phyloP scores from a whole-genome alignment of 2,888 invertebrate genomes.

The Papilio demoleus region DNA sequence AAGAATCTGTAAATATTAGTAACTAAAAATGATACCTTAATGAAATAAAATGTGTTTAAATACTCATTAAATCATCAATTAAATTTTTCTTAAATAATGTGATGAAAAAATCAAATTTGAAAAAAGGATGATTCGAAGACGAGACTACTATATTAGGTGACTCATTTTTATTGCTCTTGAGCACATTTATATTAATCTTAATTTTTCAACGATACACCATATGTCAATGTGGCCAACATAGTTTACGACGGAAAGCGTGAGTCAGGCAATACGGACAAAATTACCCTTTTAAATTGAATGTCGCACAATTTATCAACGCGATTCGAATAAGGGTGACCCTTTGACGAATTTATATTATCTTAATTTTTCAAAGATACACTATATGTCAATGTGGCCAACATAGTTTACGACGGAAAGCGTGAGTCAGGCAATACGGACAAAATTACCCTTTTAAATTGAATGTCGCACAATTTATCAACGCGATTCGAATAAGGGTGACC shows the following conservation, averaged over 20 bases:
- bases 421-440: constrained; percentile 76
- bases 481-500: constrained; percentile 21
- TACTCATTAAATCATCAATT: no score
- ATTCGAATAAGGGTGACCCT: constrained; percentile 22
- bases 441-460: constrained; percentile 38
- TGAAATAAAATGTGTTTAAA: no score
- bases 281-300: constrained; percentile 38
- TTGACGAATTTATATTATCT: constrained; percentile 36
- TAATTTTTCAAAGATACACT: background rate
- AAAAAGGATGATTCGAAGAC: no score
- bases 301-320: constrained; percentile 32
- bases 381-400: constrained; percentile 66
- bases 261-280: constrained; percentile 73
- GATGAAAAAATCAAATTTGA: no score
- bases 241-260: constrained; percentile 74
- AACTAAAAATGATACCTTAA: no score
- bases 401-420: constrained; percentile 74
- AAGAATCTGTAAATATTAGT: no score
- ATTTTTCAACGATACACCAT: background rate
- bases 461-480: constrained; percentile 33
- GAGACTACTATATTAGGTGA: no score
- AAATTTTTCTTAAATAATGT: no score
- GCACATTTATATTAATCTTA: no score
- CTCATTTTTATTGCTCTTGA: no score
- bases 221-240: constrained; percentile 69